These are phyloP conservation scores for Scomber colias DNA, from an alignment of 2,113 vertebrate genomes.

Conservation along the genomic window DNA sequence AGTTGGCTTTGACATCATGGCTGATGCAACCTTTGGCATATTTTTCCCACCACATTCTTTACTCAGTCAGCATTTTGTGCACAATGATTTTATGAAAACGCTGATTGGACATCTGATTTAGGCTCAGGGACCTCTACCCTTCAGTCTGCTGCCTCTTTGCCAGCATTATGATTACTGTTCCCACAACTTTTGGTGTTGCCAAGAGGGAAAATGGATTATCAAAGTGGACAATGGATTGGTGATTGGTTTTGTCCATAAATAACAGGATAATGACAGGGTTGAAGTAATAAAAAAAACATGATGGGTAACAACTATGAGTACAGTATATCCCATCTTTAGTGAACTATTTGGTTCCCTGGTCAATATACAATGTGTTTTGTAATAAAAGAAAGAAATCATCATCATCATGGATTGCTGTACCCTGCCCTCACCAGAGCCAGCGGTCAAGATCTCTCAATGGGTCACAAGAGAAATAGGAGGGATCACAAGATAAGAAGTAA, in stretches of 20 bases:
- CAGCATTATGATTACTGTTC: neutral
- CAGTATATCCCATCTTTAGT: neutral
- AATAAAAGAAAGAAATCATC: neutral
- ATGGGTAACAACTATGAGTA: neutral
- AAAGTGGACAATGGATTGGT: neutral
- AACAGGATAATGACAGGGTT: no score
- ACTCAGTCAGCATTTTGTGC: constrained; percentile 21
- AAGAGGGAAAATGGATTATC: neutral
- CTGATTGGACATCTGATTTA: neutral
- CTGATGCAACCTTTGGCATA: constrained; percentile 41
- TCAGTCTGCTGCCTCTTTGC: neutral
- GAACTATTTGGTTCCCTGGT: neutral
- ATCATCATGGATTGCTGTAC: neutral
- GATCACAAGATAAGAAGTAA: no score
- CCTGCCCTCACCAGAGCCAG: neutral
- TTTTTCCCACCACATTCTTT: constrained; percentile 8
- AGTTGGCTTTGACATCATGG: constrained; percentile 16
- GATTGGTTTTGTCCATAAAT: neutral
- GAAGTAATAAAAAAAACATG: no score
- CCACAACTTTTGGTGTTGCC: neutral
- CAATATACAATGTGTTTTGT: neutral
- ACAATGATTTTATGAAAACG: constrained; percentile 9
- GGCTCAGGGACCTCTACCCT: neutral
- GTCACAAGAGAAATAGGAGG: no score
- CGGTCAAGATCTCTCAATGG: no score